Base-by-base conservation (phyloP, 1,140 invertebrate genomes). In the Proales similis region DNA sequence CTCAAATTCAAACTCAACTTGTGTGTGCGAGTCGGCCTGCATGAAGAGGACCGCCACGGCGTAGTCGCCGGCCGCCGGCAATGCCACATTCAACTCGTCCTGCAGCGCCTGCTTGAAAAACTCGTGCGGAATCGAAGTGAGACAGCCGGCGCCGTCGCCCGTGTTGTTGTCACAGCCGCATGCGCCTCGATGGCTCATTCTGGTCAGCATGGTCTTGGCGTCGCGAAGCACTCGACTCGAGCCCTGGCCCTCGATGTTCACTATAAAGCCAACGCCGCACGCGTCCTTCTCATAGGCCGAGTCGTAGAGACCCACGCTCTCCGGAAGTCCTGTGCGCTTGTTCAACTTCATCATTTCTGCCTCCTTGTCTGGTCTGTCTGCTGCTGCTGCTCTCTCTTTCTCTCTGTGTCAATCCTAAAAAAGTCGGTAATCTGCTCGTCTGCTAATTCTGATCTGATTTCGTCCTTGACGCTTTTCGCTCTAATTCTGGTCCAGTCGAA, bases 141-240 rank as follows among this genome's bases (percentile, higher is more conserved):
- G 80, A 22, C 97, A 86, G 60, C 94, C 94, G 67, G 94, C 93
- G 45, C 94, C 94, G 76, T 98, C 94, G 43, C 94, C 94, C 14
- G 92, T 94, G 73, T 96, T 90, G 77, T 97, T 96, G 78, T 99
- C 94, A 78, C 92, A 95, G 20, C 90, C 88, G 77, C 90, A 95
- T 20, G 92, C 94, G 66, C 94, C 94, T 65, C 94, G 85, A 78
- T 99, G 94, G 79, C 93, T 89, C 93, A 99, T 98, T 68, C 93
- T 85, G 70, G 85, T 84, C 19, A 93, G 85, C 74, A 98, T 83
- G 60, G 80, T 87, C 74, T 92, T 84, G 12, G 92, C 90, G 85
- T 97, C 91, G 68, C 84, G 82, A 66, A 98, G 78, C 70, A 98
- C 92, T 87, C 92, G 90, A 79, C 95, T 86, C 62, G 87, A 87